A percentile compares a stretch with the other conserved stretches of the same genome.
These are phyloP conservation scores for Channallabes apus DNA, from an alignment of 2,797 vertebrate species.

Conservation along the genomic window DNA sequence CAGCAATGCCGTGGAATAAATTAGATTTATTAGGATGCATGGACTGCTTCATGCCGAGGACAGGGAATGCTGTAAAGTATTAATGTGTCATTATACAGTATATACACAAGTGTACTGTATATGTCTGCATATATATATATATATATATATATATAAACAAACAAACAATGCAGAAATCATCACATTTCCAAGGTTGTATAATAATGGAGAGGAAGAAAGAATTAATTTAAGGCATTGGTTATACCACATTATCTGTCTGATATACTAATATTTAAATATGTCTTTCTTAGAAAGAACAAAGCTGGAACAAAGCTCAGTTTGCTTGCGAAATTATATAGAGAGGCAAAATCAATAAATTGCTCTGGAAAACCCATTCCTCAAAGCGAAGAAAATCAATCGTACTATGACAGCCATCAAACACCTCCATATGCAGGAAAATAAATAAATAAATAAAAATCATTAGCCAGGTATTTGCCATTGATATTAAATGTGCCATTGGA, in stretches of 20 bases:
- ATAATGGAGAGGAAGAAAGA: not conserved
- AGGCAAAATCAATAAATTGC: not conserved
- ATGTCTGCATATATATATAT: too few relatives aligned
- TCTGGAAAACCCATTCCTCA: not conserved
- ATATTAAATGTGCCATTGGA: not conserved
- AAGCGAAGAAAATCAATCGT: not conserved
- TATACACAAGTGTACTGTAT: too few relatives aligned
- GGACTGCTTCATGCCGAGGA: not conserved
- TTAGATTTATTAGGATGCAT: constrained; percentile 17
- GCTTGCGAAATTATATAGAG: not conserved
- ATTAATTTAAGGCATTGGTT: not conserved
- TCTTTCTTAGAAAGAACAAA: not conserved
- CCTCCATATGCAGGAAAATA: not conserved
- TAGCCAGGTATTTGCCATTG: not conserved
- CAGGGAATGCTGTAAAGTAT: too few relatives aligned
- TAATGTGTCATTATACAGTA: not conserved
- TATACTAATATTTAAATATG: not conserved
- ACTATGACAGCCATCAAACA: not conserved
- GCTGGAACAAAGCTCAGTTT: not conserved
- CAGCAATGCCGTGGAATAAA: not conserved
- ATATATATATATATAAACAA: too few relatives aligned
- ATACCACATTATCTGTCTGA: not conserved
- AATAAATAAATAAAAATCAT: not conserved
- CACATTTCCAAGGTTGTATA: not conserved
- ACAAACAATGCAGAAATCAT: not conserved